A percentile compares a stretch with the other conserved stretches of the same genome.
Conservation (phyloP, 1,140 invertebrate species). For the Temnothorax longispinosus region DNA sequence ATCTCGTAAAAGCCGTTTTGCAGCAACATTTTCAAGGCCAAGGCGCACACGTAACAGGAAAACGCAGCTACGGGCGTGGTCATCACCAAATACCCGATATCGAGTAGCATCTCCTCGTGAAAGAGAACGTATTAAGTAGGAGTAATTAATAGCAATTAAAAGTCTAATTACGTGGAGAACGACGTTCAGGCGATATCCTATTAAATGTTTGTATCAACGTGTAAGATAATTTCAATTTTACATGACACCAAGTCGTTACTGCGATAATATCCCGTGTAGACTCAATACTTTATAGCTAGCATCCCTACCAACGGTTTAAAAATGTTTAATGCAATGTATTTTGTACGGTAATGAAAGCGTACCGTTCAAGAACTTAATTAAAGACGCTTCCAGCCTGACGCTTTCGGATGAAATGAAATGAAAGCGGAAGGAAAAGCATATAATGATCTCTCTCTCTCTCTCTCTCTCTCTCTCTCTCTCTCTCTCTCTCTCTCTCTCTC, state of each 20-base stretch:
- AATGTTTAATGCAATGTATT: background rate
- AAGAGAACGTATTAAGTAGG: background rate
- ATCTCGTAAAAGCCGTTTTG: constrained; percentile 80
- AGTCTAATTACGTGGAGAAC: constrained; percentile 21
- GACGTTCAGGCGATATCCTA: background rate
- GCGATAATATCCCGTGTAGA: background rate
- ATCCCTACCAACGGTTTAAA: background rate
- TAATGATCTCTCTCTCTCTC: constrained; percentile 17
- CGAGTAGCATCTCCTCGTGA: constrained; percentile 85
- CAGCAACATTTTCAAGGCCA: constrained; percentile 84
- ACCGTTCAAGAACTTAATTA: background rate
- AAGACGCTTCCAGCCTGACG: background rate
- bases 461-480: constrained; percentile 40
- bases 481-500: constrained; percentile 41
- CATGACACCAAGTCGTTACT: background rate
- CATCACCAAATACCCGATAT: constrained; percentile 86
- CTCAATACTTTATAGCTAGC: background rate
- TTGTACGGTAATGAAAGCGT: background rate
- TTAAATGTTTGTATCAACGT: background rate
- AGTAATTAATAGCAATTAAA: constrained; percentile 39
- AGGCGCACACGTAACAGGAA: constrained; percentile 86
- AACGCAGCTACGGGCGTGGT: constrained; percentile 87
- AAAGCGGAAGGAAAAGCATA: background rate
- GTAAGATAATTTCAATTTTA: constrained; percentile 20
- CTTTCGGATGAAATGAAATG: background rate